phyloP scores from a whole-genome alignment of 1,140 invertebrate species.

The Rhopalosiphum padi region DNA sequence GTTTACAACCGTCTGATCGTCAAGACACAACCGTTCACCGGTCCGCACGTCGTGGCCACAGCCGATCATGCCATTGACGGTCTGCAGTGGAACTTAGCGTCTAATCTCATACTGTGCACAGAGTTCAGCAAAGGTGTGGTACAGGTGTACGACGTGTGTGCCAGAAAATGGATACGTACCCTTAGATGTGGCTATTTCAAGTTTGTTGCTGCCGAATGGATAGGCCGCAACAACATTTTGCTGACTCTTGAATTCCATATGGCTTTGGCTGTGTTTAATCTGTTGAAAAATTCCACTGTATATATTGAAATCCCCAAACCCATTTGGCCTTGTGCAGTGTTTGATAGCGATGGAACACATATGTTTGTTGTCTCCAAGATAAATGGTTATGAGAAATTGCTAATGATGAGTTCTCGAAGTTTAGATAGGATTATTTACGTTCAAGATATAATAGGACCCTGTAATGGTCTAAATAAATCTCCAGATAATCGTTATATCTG shows the following conservation, averaged over 20 bases:
- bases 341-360: slow-evolving; percentile 16
- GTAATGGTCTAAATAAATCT: slow-evolving; percentile 31
- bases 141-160: slow-evolving; percentile 28
- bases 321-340: slow-evolving; percentile 14
- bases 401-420: background rate
- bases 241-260: slow-evolving; percentile 14
- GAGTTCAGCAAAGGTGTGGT: background rate
- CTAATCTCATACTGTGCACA: slow-evolving; percentile 1
- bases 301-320: slow-evolving; percentile 47
- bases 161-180: background rate
- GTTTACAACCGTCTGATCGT: background rate
- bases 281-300: background rate
- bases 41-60: background rate
- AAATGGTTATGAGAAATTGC: slow-evolving; percentile 51
- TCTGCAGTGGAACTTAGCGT: background rate
- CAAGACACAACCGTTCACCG: background rate
- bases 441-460: slow-evolving; percentile 32
- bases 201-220: slow-evolving; percentile 24
- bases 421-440: slow-evolving; percentile 3
- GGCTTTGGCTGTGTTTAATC: slow-evolving; percentile 32
- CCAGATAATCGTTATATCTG: slow-evolving; percentile 13
- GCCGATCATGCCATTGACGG: background rate
- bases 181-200: slow-evolving; percentile 27
- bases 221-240: background rate
- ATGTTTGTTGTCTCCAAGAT: slow-evolving; percentile 49